Conservation (phyloP, 2,113 vertebrate genomes). For the Oreochromis aureus region DNA sequence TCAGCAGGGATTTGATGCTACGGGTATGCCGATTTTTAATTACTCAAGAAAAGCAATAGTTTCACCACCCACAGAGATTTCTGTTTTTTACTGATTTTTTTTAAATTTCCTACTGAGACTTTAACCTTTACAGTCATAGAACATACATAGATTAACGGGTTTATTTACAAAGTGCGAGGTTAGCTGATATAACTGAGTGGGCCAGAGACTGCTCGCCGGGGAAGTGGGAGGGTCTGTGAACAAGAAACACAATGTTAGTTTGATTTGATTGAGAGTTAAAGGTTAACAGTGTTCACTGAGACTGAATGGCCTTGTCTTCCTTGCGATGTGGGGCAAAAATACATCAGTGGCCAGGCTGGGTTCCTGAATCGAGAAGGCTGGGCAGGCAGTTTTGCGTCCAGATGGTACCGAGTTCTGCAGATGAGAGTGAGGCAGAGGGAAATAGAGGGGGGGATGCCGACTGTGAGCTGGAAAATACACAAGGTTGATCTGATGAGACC, state of each 20-base stretch:
- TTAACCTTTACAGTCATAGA: background rate
- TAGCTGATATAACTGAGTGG: background rate
- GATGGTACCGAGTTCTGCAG: background rate
- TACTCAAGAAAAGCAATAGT: background rate
- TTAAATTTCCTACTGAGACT: background rate
- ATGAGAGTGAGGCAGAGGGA: background rate
- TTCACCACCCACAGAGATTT: background rate
- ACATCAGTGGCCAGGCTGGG: background rate
- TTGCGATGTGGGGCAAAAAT: background rate
- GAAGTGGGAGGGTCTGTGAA: background rate
- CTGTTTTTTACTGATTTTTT: background rate
- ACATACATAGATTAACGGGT: background rate
- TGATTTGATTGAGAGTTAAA: background rate
- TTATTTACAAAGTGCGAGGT: background rate
- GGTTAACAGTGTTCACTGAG: background rate
- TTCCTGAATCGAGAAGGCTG: background rate
- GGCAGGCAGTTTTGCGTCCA: background rate
- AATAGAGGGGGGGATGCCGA: background rate
- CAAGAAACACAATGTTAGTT: background rate
- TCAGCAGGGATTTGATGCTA: background rate
- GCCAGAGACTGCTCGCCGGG: background rate
- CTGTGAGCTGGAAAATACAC: background rate
- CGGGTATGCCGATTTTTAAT: background rate
- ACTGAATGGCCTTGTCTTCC: background rate
- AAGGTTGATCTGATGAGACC: background rate